Evolutionary conservation across 2,888 invertebrate species (phyloP).

Genomic region (Macroteleia sp.): DNA sequence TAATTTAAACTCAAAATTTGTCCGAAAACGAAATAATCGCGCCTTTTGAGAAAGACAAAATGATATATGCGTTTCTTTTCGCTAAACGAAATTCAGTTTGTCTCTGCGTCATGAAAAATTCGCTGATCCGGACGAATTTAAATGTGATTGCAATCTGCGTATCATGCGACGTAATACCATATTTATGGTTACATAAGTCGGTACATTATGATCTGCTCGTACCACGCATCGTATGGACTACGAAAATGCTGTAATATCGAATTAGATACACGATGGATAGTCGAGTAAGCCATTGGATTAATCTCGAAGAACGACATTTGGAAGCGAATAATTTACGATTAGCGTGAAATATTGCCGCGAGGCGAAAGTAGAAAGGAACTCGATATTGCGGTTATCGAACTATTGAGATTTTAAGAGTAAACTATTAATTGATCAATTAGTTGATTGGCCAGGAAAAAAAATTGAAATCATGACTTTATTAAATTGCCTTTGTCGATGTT

Average conservation of each 20-base stretch:
- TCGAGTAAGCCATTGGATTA: conserved; percentile 60
- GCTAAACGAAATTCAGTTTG: conserved; percentile 24
- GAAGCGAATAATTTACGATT: conserved; percentile 57
- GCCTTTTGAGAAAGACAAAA: too few species aligned
- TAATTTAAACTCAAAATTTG: conserved; percentile 21
- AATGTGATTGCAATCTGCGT: conserved; percentile 37
- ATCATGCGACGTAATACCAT: conserved; percentile 55
- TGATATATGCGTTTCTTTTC: too few species aligned
- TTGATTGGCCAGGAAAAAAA: too few species aligned
- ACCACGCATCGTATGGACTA: conserved; percentile 39
- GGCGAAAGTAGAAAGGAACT: conserved; percentile 14
- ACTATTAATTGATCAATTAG: conserved; percentile 19
- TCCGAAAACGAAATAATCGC: background rate
- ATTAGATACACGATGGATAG: conserved; percentile 66
- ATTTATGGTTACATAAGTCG: conserved; percentile 67
- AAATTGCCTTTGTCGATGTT: too few species aligned
- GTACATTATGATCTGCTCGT: conserved; percentile 59
- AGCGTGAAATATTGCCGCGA: conserved; percentile 28
- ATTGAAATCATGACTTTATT: too few species aligned
- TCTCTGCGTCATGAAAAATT: conserved; percentile 28
- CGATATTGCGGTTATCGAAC: conserved; percentile 7
- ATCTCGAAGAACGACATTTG: conserved; percentile 49
- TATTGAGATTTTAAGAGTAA: conserved; percentile 15
- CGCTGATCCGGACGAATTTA: conserved; percentile 24
- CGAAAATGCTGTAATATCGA: conserved; percentile 62